Evolutionary conservation across 2,113 vertebrate species (phyloP).

Genomic region (Lepus timidus): DNA sequence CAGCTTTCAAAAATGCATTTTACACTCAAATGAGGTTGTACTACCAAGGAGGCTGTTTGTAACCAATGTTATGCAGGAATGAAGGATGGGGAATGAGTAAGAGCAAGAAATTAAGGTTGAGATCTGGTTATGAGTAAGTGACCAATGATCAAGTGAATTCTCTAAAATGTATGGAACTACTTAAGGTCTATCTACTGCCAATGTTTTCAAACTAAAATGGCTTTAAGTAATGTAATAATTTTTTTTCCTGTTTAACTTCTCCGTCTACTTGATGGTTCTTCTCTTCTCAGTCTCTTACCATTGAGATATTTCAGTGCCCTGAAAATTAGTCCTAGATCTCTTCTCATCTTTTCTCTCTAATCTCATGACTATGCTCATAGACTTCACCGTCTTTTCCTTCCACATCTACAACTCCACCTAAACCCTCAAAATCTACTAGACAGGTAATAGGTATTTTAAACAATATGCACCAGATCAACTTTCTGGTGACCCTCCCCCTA

Average conservation of each 20-base stretch:
- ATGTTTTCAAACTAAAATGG: neutral
- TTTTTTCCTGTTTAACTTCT: neutral
- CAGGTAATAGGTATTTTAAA: neutral
- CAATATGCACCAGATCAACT: neutral
- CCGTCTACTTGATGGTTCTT: neutral
- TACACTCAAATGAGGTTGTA: slow-evolving; percentile 24
- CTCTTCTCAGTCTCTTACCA: neutral
- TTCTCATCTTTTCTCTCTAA: neutral
- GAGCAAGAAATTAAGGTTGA: neutral
- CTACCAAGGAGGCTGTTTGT: neutral
- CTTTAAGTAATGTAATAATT: neutral
- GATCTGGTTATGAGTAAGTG: neutral
- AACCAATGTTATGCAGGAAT: rapidly evolving
- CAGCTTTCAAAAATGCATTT: slow-evolving; percentile 49
- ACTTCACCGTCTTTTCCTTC: neutral
- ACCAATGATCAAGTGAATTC: neutral
- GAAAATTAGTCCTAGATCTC: neutral
- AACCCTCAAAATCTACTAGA: neutral
- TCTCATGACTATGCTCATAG: neutral
- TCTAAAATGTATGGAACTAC: neutral
- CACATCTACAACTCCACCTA: neutral
- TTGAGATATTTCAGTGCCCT: neutral
- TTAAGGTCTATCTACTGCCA: no score
- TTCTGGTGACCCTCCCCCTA: neutral
- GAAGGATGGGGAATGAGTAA: neutral